phyloP scores from a whole-genome alignment of 2,888 invertebrate species.

The Morpho deidamia region DNA sequence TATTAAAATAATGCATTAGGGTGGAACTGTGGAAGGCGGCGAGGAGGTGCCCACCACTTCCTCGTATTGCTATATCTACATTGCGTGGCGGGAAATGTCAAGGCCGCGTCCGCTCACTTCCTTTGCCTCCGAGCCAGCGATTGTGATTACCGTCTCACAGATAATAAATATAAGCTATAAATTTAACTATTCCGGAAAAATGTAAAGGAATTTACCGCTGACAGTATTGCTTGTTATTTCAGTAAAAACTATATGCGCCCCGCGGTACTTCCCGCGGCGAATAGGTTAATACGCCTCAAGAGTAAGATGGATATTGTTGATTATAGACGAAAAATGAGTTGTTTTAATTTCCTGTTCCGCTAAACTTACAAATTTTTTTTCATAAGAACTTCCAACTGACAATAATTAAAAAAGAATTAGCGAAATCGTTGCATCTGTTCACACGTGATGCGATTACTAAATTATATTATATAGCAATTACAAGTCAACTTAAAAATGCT shows the following conservation, averaged over 20 bases:
- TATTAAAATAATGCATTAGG: not conserved
- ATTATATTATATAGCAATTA: too few species aligned
- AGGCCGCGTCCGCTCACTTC: slow-evolving; percentile 71
- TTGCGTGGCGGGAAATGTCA: slow-evolving; percentile 64
- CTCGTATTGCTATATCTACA: slow-evolving; percentile 46
- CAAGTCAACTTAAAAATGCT: too few species aligned
- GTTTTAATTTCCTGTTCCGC: too few species aligned
- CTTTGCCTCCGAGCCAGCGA: slow-evolving; percentile 39
- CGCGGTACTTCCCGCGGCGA: too few species aligned
- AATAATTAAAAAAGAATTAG: too few species aligned
- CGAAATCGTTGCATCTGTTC: too few species aligned
- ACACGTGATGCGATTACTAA: too few species aligned
- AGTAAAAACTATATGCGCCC: slow-evolving; percentile 6
- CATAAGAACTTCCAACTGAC: too few species aligned
- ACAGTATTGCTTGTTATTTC: slow-evolving; percentile 5
- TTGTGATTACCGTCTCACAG: slow-evolving; percentile 32
- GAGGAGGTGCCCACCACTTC: slow-evolving; percentile 46
- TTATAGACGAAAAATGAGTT: too few species aligned
- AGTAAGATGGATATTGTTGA: too few species aligned
- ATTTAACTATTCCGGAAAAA: slow-evolving; percentile 28
- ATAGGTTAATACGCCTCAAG: too few species aligned
- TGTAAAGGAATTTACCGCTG: slow-evolving; percentile 23
- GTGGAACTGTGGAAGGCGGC: slow-evolving; percentile 25
- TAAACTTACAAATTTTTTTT: too few species aligned
- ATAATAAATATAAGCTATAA: slow-evolving; percentile 27